Evolutionary conservation across 1,140 invertebrate species (phyloP).

Genomic region (Pseudomyrmex dendroicus): DNA sequence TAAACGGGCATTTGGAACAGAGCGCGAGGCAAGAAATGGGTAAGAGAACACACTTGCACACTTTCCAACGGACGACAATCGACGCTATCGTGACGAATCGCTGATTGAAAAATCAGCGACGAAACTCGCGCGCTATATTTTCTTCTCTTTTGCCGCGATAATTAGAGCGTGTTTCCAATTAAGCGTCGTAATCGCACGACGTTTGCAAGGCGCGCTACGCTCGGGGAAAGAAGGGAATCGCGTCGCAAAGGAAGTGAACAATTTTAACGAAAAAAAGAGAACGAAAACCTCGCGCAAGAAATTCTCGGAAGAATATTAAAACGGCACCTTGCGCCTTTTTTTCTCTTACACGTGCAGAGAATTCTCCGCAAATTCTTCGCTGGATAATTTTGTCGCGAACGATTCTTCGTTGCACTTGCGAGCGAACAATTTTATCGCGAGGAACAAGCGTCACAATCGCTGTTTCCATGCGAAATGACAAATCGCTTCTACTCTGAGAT

Average conservation of each 20-base stretch:
- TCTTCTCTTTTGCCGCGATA: background rate
- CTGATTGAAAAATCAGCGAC: slow-evolving; percentile 16
- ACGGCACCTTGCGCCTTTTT: too few species aligned
- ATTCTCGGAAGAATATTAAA: too few species aligned
- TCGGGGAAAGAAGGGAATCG: background rate
- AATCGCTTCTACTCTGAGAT: background rate
- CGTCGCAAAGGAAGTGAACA: background rate
- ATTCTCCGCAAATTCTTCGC: too few species aligned
- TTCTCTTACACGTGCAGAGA: too few species aligned
- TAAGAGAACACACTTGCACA: slow-evolving; percentile 65
- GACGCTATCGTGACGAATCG: slow-evolving; percentile 22
- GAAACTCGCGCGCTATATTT: background rate
- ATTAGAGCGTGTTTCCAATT: slow-evolving; percentile 17
- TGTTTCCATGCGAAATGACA: background rate
- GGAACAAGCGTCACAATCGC: too few species aligned
- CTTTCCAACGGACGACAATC: slow-evolving; percentile 4
- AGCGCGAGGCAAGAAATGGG: slow-evolving; percentile 82
- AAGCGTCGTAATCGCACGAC: background rate
- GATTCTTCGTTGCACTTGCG: background rate
- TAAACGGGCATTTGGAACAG: slow-evolving; percentile 81
- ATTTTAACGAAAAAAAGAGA: background rate
- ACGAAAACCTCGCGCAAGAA: too few species aligned
- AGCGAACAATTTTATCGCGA: background rate
- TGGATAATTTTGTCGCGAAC: too few species aligned
- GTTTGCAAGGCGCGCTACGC: background rate